Evolutionary conservation across 1,140 invertebrate species (phyloP).

Genomic region (Cardiocondyla obscurior): DNA sequence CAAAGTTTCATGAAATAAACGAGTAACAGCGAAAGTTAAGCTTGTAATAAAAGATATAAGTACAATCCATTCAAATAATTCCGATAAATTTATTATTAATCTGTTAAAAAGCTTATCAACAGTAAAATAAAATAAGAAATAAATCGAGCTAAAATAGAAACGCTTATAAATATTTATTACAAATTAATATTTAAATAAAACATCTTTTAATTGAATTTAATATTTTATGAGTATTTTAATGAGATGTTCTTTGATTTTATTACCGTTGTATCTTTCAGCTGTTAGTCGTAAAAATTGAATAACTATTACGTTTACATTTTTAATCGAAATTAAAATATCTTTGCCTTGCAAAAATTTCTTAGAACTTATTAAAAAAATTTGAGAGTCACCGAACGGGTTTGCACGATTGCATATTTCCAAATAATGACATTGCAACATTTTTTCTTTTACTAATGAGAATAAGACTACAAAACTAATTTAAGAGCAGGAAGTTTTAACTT

Average conservation of each 20-base stretch:
- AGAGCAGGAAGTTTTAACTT: too few relatives aligned
- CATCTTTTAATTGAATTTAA: neutral
- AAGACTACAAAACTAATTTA: neutral
- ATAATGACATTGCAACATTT: neutral
- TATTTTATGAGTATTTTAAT: neutral
- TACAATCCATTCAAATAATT: neutral
- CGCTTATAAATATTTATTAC: neutral
- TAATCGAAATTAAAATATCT: neutral
- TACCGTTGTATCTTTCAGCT: neutral
- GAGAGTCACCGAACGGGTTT: neutral
- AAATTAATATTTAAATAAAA: neutral
- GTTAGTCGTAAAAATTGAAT: neutral
- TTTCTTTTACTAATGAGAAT: neutral
- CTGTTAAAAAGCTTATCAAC: neutral
- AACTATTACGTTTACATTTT: neutral
- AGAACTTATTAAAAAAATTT: neutral
- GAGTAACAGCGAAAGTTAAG: slow-evolving; percentile 7
- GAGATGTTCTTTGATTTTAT: neutral
- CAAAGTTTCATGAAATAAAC: neutral
- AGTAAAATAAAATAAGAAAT: too few relatives aligned
- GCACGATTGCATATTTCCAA: neutral
- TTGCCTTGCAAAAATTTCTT: neutral
- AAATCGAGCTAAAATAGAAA: too few relatives aligned
- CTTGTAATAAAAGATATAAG: neutral
- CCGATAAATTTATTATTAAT: neutral